Percentiles rank a stretch among this genome's conserved stretches.
These are phyloP conservation scores for Anguilla marmorata DNA, from an alignment of 2,797 vertebrate genomes.

Conservation along the genomic window DNA sequence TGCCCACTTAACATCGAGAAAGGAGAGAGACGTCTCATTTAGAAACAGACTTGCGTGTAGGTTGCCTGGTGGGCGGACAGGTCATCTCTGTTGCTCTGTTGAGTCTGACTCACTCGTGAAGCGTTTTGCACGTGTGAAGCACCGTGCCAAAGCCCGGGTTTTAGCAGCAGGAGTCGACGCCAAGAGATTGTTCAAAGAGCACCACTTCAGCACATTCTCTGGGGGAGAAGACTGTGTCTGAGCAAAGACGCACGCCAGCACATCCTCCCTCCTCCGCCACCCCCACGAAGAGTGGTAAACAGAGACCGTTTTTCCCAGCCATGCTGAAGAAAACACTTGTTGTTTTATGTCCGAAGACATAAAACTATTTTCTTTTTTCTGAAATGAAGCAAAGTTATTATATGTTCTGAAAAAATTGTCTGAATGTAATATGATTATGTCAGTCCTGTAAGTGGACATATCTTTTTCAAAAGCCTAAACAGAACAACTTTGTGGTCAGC, in stretches of 20 bases:
- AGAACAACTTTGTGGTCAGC: too few species aligned
- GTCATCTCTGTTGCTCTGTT: not conserved
- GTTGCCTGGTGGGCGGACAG: not conserved
- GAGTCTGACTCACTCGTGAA: not conserved
- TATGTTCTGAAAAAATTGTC: not conserved
- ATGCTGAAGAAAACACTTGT: not conserved
- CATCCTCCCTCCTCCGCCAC: not conserved
- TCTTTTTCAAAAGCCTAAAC: too few species aligned
- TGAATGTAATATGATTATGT: not conserved
- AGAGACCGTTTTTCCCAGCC: too few species aligned
- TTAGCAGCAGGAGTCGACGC: not conserved
- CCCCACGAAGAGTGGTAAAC: not conserved
- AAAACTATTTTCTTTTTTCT: not conserved
- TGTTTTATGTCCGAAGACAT: not conserved
- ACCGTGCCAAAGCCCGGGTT: not conserved
- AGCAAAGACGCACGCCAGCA: not conserved
- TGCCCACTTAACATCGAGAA: not conserved
- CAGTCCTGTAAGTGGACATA: not conserved
- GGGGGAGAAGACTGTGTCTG: not conserved
- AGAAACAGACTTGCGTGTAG: not conserved
- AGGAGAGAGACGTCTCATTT: not conserved
- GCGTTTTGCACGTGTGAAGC: not conserved
- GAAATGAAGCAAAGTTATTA: not conserved
- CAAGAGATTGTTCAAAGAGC: not conserved
- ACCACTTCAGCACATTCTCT: not conserved